Evolutionary conservation across 92 coral and sea anemone genomes (phyloP).

Genomic region (Actinernus sp.): DNA sequence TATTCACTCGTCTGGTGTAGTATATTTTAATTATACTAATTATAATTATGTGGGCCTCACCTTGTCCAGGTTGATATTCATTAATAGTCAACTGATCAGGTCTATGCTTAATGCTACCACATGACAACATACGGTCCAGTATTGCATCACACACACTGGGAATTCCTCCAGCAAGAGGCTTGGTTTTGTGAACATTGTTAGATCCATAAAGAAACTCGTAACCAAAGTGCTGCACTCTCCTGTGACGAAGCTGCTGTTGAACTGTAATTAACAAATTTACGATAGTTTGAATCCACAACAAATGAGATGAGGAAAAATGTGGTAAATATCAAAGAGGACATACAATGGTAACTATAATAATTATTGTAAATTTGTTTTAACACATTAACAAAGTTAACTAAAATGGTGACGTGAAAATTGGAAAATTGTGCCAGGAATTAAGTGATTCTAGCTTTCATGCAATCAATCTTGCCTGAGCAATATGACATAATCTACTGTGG

Average conservation of each 20-base stretch:
- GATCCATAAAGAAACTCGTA: slow-evolving; percentile 93
- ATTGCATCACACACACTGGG: slow-evolving; percentile 76
- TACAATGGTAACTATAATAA: neutral
- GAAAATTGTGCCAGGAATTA: no score
- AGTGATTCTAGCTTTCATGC: no score
- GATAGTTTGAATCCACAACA: neutral
- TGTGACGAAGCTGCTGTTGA: slow-evolving; percentile 87
- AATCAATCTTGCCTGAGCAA: no score
- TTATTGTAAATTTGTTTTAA: neutral
- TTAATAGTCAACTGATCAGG: slow-evolving; percentile 98
- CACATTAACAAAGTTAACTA: no score
- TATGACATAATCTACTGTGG: no score
- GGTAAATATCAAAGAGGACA: no score
- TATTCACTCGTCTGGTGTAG: no score
- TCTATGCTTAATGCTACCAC: slow-evolving; percentile 41
- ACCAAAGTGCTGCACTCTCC: slow-evolving; percentile 96
- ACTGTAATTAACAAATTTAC: slow-evolving; percentile 32
- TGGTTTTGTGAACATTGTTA: slow-evolving; percentile 80
- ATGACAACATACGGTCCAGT: slow-evolving; percentile 66
- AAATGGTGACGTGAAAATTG: no score
- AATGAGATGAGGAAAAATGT: neutral
- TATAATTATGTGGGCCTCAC: no score
- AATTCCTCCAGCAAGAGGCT: slow-evolving; percentile 86
- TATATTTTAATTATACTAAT: no score
- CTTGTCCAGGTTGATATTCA: slow-evolving; percentile 96